Evolutionary conservation across 2,888 invertebrate genomes (phyloP).

Genomic region (Agelastica alni): DNA sequence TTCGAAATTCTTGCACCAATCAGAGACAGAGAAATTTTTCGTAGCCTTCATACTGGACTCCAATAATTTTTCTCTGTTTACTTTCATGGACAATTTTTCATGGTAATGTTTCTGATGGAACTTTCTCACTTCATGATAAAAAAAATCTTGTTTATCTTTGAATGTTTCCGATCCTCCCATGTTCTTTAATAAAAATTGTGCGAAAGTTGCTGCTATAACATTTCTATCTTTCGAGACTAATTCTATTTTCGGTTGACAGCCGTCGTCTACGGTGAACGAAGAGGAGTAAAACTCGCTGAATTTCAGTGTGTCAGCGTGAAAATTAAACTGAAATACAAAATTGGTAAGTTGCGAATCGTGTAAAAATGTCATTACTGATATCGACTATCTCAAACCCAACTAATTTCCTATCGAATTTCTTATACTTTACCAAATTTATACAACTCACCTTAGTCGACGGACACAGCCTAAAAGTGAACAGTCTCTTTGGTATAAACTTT

Average conservation of each 20-base stretch:
- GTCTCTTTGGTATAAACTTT: constrained; percentile 89
- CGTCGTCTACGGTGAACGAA: constrained; percentile 86
- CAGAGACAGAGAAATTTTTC: constrained; percentile 80
- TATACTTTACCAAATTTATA: no score
- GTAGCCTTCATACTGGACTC: constrained; percentile 86
- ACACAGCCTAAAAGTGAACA: constrained; percentile 89
- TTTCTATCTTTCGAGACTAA: constrained; percentile 83
- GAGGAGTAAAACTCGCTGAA: constrained; percentile 59
- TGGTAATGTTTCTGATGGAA: constrained; percentile 87
- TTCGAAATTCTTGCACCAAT: constrained; percentile 95
- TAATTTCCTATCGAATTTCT: no score
- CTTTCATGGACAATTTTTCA: constrained; percentile 81
- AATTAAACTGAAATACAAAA: constrained; percentile 69
- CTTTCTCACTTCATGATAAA: constrained; percentile 75
- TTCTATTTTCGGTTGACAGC: constrained; percentile 84
- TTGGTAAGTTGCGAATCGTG: no score
- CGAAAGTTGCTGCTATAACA: constrained; percentile 90
- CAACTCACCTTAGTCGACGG: constrained; percentile 90
- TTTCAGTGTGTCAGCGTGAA: constrained; percentile 64
- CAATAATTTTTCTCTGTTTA: constrained; percentile 78
- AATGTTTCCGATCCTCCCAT: constrained; percentile 95
- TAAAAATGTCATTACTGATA: no score
- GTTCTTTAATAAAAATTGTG: constrained; percentile 87
- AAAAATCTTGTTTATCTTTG: constrained; percentile 66
- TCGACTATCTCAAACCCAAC: no score